phyloP scores from a whole-genome alignment of 2,888 invertebrate genomes.

The Mythimna albipuncta region DNA sequence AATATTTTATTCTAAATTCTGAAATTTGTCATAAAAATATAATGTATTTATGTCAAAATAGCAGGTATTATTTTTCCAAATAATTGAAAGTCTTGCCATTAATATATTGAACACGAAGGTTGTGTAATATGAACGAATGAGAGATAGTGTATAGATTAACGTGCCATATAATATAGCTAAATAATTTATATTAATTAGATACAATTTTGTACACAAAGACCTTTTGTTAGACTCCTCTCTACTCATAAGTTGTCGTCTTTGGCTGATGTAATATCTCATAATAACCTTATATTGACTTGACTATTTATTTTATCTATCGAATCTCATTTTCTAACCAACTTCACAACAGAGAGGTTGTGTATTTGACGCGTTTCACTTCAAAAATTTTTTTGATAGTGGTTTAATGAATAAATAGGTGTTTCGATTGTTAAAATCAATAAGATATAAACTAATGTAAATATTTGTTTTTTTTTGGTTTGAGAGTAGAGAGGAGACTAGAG shows the following conservation, averaged over 20 bases:
- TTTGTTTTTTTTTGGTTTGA: not conserved
- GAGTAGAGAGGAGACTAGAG: conserved; percentile 12
- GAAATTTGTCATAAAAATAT: not conserved
- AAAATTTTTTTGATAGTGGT: too few species aligned
- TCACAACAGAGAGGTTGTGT: not conserved
- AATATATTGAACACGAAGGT: conserved; percentile 60
- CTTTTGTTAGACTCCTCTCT: conserved; percentile 5
- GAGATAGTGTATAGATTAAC: conserved; percentile 33
- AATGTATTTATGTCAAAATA: not conserved
- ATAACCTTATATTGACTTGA: too few species aligned
- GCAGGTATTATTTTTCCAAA: not conserved
- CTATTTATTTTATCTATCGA: too few species aligned
- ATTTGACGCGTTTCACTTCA: too few species aligned
- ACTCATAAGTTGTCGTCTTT: not conserved
- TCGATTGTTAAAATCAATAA: too few species aligned
- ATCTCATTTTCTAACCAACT: not conserved
- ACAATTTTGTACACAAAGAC: conserved; percentile 27
- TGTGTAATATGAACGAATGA: conserved; percentile 65
- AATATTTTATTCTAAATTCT: not conserved
- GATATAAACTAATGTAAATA: too few species aligned
- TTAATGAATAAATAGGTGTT: too few species aligned
- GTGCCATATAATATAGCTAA: conserved; percentile 59
- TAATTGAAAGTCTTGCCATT: conserved; percentile 45
- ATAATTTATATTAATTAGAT: conserved; percentile 25
- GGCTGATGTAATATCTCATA: too few species aligned